Base-by-base conservation (phyloP, 1,140 invertebrate species). In the Drosophila ercepeae region DNA sequence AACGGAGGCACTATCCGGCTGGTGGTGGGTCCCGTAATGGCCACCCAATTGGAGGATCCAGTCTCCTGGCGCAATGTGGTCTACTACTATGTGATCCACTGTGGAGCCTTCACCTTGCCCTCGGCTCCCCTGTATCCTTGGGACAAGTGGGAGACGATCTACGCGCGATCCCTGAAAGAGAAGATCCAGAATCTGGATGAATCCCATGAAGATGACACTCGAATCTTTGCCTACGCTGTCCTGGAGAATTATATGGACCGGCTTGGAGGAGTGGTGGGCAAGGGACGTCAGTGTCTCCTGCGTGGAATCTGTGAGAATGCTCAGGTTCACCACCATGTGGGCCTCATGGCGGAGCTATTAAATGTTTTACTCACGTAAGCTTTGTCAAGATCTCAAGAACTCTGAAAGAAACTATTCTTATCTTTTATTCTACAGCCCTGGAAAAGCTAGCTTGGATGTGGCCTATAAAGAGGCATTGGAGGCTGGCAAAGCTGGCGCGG, bases 261-360 rank as follows among this genome's bases (percentile, higher is more conserved):
- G 51, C 41, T 16, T 6, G 73, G 64, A 53, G 59, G 45, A 13
- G 6, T 45, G 14, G 7, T 14, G 44, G 48, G 89, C 18, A 48
- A 48, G 4, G 72, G 81, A 46, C 55, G 64, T 4, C 61, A 74
- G 41, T 91, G 90, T 34, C 21, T 91, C 41, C 41, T 89, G 16
- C 77, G 90, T 1, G 73, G 83, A 0, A 90, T 91, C 16, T 91
- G 90, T n/a, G 78, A 91, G 55, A 91, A 91, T 88, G 90, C 88
- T 4, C 90, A 91, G 55, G 63, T 91, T 2, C 72, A 91, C 69
- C 61, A 75, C 2, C 88, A 90, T 68, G 73, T 79, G 11, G 90
- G 78, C 1, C 67, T 91, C 13, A 75, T 90, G 55, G 73, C 90
- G 0, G 84, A 90, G 53, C 19, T 91, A 1, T 51, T 91, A 3